Conservation (phyloP, 2,797 vertebrate species). For the Lepilemur ruficaudatus region DNA sequence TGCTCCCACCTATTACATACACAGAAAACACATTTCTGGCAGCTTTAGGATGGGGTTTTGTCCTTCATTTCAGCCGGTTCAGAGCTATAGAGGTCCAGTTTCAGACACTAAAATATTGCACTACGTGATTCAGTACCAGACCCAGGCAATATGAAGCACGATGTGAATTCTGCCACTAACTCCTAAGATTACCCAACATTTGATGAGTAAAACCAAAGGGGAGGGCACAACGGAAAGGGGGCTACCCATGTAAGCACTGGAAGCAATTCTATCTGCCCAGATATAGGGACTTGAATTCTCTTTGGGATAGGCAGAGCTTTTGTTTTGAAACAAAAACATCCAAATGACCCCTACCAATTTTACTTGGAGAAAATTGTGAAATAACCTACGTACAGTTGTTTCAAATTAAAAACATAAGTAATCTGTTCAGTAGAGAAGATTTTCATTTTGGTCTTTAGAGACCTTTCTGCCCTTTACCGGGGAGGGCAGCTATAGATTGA, state of each 20-base stretch:
- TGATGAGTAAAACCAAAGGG: background rate
- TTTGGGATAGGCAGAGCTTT: background rate
- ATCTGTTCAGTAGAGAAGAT: background rate
- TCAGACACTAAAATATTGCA: background rate
- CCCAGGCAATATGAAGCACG: background rate
- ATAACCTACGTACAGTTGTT: background rate
- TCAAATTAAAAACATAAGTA: constrained; percentile 15
- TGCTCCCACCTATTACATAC: background rate
- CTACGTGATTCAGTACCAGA: background rate
- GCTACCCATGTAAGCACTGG: background rate
- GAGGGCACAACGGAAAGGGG: background rate
- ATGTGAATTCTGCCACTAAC: background rate
- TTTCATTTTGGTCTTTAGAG: constrained; percentile 6
- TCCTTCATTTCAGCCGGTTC: background rate
- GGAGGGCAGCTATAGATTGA: background rate
- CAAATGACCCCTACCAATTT: background rate
- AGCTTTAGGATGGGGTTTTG: background rate
- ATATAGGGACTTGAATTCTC: background rate
- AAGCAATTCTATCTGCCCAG: background rate
- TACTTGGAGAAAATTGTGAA: constrained; percentile 11
- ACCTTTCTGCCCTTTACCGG: background rate
- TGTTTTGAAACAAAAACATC: background rate
- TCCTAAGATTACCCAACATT: background rate
- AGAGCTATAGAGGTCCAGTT: background rate
- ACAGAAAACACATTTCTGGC: background rate